These are phyloP conservation scores for Thamnophis sirtalis DNA, from an alignment of 2,113 vertebrate genomes.

Conservation along the genomic window DNA sequence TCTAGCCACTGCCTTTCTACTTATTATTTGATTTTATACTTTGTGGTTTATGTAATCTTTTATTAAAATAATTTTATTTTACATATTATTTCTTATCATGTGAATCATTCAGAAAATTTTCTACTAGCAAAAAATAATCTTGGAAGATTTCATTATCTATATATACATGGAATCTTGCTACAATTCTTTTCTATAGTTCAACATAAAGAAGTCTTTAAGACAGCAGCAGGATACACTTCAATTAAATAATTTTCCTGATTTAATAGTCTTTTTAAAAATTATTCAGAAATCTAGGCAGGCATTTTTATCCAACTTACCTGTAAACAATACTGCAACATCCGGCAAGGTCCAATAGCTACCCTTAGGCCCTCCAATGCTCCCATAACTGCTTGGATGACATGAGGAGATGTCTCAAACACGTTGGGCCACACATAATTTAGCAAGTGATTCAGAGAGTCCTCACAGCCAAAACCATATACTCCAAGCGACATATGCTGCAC, in stretches of 20 bases:
- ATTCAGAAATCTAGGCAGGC: not conserved
- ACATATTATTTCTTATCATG: not conserved
- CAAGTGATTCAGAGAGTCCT: conserved; percentile 95
- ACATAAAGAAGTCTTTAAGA: not conserved
- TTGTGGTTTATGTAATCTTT: not conserved
- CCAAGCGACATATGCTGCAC: conserved; percentile 99
- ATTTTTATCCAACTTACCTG: conserved; percentile 73
- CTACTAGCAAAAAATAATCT: not conserved
- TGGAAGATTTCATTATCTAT: not conserved
- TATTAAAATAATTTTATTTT: not conserved
- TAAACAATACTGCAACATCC: conserved; percentile 97
- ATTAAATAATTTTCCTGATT: not conserved
- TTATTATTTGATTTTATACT: not conserved
- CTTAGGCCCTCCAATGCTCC: conserved; percentile 93
- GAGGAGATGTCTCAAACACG: conserved; percentile 96
- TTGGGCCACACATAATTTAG: conserved; percentile 98
- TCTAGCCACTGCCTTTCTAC: not conserved
- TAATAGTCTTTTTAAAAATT: not conserved
- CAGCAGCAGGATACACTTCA: not conserved
- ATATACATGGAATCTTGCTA: not conserved
- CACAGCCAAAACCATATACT: conserved; percentile 96
- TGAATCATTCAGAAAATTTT: not conserved
- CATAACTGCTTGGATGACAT: conserved; percentile 98
- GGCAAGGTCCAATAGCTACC: conserved; percentile 93
- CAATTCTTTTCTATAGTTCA: not conserved